A percentile compares a stretch with the other conserved stretches of the same genome.
Conservation (phyloP, 2,797 vertebrate species). For the Alcedo quadribrachys region DNA sequence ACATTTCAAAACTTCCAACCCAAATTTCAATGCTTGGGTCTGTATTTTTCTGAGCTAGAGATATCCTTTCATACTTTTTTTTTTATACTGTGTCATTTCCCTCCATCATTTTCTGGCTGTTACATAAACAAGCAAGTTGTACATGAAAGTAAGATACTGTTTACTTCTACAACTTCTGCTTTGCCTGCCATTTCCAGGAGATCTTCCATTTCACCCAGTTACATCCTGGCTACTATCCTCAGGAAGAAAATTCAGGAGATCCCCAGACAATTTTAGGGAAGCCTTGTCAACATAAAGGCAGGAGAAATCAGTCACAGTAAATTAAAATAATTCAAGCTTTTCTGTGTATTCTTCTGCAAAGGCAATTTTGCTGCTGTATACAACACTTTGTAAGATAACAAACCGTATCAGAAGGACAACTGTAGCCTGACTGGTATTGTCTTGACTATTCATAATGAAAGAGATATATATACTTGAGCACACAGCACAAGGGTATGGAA, state of each 20-base stretch:
- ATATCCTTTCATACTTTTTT: not conserved
- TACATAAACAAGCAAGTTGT: not conserved
- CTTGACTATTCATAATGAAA: not conserved
- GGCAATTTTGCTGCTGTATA: not conserved
- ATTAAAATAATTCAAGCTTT: not conserved
- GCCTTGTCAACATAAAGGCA: not conserved
- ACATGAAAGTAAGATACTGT: not conserved
- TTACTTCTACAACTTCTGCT: not conserved
- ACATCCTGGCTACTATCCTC: not conserved
- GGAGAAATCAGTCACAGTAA: not conserved
- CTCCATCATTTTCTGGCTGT: not conserved
- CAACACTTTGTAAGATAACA: not conserved
- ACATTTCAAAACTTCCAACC: not conserved
- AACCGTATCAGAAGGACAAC: not conserved
- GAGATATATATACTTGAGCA: not conserved
- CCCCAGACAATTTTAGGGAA: fast-evolving
- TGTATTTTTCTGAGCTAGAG: not conserved
- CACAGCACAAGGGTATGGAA: fast-evolving
- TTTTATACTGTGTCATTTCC: not conserved
- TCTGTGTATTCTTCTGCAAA: not conserved
- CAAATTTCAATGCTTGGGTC: not conserved
- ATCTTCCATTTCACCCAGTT: not conserved
- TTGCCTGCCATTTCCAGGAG: not conserved
- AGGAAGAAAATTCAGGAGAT: not conserved
- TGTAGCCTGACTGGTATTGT: not conserved